Conservation (phyloP, 2,113 vertebrate species). For the Paracanthobrama guichenoti region DNA sequence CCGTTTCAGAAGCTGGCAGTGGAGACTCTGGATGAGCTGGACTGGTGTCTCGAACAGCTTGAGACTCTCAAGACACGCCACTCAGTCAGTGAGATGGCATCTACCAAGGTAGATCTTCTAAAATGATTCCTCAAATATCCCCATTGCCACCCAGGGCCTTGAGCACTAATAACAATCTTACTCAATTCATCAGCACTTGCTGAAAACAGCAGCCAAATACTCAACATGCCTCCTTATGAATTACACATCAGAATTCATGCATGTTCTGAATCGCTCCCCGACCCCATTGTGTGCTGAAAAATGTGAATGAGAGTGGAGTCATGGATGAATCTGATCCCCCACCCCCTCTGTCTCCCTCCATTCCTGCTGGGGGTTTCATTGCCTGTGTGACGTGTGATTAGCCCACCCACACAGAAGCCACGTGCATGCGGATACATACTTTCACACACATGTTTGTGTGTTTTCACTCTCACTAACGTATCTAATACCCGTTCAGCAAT, state of each 20-base stretch:
- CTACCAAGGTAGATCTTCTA: slow-evolving; percentile 75
- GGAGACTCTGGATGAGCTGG: slow-evolving; percentile 92
- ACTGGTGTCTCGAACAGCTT: slow-evolving; percentile 96
- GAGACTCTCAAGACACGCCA: slow-evolving; percentile 90
- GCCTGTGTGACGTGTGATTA: slow-evolving; percentile 54
- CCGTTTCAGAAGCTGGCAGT: slow-evolving; percentile 82
- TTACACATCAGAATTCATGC: slow-evolving; percentile 54
- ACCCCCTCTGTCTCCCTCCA: neutral
- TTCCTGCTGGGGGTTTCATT: slow-evolving; percentile 14
- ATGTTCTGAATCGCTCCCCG: slow-evolving; percentile 47
- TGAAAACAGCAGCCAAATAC: neutral
- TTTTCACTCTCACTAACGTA: neutral
- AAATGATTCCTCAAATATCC: slow-evolving; percentile 1
- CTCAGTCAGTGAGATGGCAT: slow-evolving; percentile 84
- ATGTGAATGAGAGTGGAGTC: slow-evolving; percentile 67
- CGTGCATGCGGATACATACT: slow-evolving; percentile 41
- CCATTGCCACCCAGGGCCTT: neutral
- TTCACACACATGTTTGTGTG: neutral
- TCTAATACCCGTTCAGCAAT: neutral
- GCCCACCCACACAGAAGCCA: slow-evolving; percentile 57
- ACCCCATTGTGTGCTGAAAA: slow-evolving; percentile 63
- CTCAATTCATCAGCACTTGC: slow-evolving; percentile 8
- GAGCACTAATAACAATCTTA: neutral
- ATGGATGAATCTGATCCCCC: slow-evolving; percentile 44
- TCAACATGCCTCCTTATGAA: slow-evolving; percentile 2